Conservation (phyloP, 2,888 invertebrate genomes). For the Ecliptopera silaceata region DNA sequence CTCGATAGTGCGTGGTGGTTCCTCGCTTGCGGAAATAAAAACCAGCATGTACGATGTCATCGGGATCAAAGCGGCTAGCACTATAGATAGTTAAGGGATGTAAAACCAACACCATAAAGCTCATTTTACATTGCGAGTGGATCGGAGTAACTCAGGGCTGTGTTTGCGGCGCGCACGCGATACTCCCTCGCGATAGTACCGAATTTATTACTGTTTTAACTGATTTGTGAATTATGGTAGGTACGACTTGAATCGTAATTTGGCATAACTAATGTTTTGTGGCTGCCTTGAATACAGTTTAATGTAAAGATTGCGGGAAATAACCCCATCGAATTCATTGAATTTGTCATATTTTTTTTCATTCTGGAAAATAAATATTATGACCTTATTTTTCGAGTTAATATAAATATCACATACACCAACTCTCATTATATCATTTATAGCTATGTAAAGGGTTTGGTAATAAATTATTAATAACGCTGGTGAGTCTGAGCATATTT, state of each 20-base stretch:
- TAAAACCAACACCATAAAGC: neutral
- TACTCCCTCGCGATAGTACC: slow-evolving; percentile 34
- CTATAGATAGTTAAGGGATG: neutral
- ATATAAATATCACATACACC: too few species aligned
- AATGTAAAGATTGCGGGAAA: slow-evolving; percentile 4
- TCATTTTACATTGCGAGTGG: slow-evolving; percentile 4
- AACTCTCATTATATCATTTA: too few species aligned
- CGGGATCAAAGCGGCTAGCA: neutral
- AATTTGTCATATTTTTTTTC: neutral
- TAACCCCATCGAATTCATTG: neutral
- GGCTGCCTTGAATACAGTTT: slow-evolving; percentile 13
- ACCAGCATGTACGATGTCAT: neutral
- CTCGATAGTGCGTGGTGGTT: neutral
- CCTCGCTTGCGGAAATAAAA: neutral
- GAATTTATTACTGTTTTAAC: slow-evolving; percentile 41
- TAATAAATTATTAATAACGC: neutral
- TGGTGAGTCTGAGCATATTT: neutral
- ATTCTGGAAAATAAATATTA: neutral
- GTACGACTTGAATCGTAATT: slow-evolving; percentile 28
- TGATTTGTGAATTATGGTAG: slow-evolving; percentile 38
- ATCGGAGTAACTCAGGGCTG: slow-evolving; percentile 22
- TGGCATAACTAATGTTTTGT: slow-evolving; percentile 32
- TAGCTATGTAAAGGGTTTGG: neutral
- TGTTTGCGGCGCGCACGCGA: slow-evolving; percentile 31
- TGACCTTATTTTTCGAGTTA: neutral